Base-by-base conservation (phyloP, 2,888 invertebrate genomes). In the Chymomyza procnemis region DNA sequence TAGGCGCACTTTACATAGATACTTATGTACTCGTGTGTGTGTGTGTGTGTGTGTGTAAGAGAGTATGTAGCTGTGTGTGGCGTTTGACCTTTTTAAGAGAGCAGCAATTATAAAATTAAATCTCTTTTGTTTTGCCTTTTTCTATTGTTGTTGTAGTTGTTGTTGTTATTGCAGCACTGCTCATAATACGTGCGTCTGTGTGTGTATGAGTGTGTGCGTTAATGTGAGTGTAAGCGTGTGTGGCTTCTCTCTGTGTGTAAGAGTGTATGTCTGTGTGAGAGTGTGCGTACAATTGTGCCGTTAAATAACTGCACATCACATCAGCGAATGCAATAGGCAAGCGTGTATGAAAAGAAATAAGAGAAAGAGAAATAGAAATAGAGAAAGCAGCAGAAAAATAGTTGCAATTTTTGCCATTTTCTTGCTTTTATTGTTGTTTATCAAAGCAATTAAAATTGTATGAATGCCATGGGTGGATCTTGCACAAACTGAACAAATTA, bases 141-240 rank as follows among this genome's bases (percentile, higher is more conserved):
- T n/a, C n/a, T n/a, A n/a, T n/a, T 50, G 16, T 50, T 50, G 47
- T 14, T 47, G 14, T 71, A 57, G 57, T 52, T 75, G 46, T 65
- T 63, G 46, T 52, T 65, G 19, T 65, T 73, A 50, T 18, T 50
- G 50, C 16, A 1, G 34, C 34, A 41, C 34, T 12, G 34, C 34
- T 41, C 6, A 26, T 26, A 26, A 4, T 26, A 26, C 26, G 26
- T 26, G 26, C 26, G 26, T 41, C 1, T 41, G 1, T n/a, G 14
- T 18, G 16, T 12, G 16, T 6, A 8, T 48, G 21, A 14, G 47
- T n/a, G 16, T 6, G 18, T 48, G 21, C 21, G 47, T n/a, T 59
- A 14, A 50, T 67, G 52, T 48, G 54, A 4, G 16, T 50, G 48
- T 19, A 14, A n/a, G n/a, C n/a, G n/a, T 50, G 48, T 3, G 22